Conservation (phyloP, 2,797 vertebrate genomes). For the Melanotaenia nigrans region DNA sequence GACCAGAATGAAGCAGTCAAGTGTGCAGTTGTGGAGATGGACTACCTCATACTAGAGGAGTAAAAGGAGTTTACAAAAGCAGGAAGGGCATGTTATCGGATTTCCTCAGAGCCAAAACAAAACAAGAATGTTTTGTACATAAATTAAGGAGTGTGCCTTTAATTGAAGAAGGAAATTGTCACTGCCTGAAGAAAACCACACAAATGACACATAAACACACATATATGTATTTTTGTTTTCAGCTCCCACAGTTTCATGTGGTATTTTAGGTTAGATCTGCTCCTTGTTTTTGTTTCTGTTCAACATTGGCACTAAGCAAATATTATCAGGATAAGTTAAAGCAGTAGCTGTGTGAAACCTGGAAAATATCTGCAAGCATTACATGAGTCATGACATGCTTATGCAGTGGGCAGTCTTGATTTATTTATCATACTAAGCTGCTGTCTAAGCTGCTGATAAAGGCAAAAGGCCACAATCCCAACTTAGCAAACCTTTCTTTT, state of each 20-base stretch:
- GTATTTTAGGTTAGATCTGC: not conserved
- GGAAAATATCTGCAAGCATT: conserved; percentile 27
- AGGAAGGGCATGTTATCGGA: conserved; percentile 7
- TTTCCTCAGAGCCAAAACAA: conserved; percentile 28
- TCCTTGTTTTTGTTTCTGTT: not conserved
- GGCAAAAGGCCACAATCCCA: no score
- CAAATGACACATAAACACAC: not conserved
- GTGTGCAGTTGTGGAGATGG: conserved; percentile 10
- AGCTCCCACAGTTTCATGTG: not conserved
- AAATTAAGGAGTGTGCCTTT: conserved; percentile 14
- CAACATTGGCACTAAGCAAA: not conserved
- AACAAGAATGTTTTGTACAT: conserved; percentile 21
- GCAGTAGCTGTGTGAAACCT: not conserved
- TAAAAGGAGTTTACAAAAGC: conserved; percentile 18
- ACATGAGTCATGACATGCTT: not conserved
- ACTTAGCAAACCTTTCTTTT: no score
- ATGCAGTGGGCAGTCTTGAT: conserved; percentile 36
- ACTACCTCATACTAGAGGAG: conserved; percentile 5
- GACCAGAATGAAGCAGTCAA: not conserved
- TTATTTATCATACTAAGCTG: conserved; percentile 34
- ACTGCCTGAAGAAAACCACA: not conserved
- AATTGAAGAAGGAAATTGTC: conserved; percentile 21
- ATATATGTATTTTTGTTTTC: not conserved
- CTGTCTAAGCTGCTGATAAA: conserved; percentile 45
- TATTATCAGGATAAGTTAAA: not conserved